Percentiles rank a stretch among this genome's conserved stretches.
Evolutionary conservation across 2,113 vertebrate genomes (phyloP).

Genomic region (Tenrec ecaudatus): DNA sequence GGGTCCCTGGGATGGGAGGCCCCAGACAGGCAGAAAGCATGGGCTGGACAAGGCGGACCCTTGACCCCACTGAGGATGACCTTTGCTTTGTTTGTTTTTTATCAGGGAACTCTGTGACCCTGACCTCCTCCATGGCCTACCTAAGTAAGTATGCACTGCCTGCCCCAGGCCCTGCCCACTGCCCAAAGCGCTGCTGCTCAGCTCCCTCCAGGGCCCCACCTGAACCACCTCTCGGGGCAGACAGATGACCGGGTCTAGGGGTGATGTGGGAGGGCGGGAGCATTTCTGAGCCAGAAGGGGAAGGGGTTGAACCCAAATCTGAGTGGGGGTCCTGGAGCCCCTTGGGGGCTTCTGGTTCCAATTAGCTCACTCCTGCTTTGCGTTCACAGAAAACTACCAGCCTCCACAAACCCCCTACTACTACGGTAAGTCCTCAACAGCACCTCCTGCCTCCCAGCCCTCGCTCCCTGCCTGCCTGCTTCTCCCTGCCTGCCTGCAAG

Average conservation of each 20-base stretch:
- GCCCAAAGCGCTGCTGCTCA: accelerated
- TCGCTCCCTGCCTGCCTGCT: not conserved
- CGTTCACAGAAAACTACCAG: not conserved
- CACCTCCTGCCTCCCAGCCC: too few species aligned
- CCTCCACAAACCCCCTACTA: conserved; percentile 47
- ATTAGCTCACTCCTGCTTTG: not conserved
- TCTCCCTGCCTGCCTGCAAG: not conserved
- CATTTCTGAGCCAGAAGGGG: not conserved
- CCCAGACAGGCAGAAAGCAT: not conserved
- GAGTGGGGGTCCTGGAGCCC: not conserved
- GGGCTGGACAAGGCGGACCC: too few species aligned
- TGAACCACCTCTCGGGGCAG: not conserved
- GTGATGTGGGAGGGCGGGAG: not conserved
- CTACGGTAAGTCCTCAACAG: conserved; percentile 67
- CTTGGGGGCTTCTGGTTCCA: not conserved
- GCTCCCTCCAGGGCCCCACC: not conserved
- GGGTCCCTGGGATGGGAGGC: not conserved
- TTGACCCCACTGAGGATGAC: not conserved
- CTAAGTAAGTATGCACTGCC: conserved; percentile 49
- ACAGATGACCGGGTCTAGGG: not conserved
- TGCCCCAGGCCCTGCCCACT: not conserved
- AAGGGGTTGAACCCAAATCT: not conserved
- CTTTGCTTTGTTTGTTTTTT: not conserved
- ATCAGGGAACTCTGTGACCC: not conserved
- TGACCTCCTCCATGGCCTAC: not conserved